These are phyloP conservation scores for Lycaon pictus DNA, from an alignment of 2,113 vertebrate species.

Conservation along the genomic window DNA sequence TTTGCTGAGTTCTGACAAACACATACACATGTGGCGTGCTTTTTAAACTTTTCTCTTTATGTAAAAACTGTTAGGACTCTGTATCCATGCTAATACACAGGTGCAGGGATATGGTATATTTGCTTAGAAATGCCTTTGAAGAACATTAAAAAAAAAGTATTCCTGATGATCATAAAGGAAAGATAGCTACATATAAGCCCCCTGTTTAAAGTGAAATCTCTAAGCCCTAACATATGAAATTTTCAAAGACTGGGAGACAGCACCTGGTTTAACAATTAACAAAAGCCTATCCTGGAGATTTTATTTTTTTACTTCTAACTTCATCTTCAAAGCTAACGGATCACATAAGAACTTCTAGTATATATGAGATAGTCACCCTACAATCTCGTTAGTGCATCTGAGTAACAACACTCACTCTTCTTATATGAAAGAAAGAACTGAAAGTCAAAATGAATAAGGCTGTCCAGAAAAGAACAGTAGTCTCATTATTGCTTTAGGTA, in stretches of 20 bases:
- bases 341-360: constrained; percentile 13
- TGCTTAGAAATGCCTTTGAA: constrained; percentile 20
- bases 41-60: constrained; percentile 46
- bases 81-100: not conserved
- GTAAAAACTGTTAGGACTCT: not conserved
- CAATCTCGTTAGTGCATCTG: constrained; percentile 13
- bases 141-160: not conserved
- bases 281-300: constrained; percentile 28
- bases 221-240: not conserved
- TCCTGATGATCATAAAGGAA: constrained; percentile 25
- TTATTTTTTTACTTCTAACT: constrained; percentile 47
- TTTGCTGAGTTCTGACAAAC: not conserved
- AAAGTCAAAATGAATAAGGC: constrained; percentile 42
- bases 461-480: constrained; percentile 49
- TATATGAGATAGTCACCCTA: not conserved
- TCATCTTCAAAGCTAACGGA: constrained; percentile 41
- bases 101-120: constrained; percentile 1
- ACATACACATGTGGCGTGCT: not conserved
- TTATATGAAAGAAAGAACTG: constrained; percentile 24
- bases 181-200: not conserved
- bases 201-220: constrained; percentile 45
- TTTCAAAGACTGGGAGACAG: constrained; percentile 4
- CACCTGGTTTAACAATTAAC: constrained; percentile 41
- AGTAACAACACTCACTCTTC: constrained; percentile 42
- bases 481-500: constrained; percentile 43